These are phyloP conservation scores for Grantiella picta DNA, from an alignment of 2,113 vertebrate species.

Conservation along the genomic window DNA sequence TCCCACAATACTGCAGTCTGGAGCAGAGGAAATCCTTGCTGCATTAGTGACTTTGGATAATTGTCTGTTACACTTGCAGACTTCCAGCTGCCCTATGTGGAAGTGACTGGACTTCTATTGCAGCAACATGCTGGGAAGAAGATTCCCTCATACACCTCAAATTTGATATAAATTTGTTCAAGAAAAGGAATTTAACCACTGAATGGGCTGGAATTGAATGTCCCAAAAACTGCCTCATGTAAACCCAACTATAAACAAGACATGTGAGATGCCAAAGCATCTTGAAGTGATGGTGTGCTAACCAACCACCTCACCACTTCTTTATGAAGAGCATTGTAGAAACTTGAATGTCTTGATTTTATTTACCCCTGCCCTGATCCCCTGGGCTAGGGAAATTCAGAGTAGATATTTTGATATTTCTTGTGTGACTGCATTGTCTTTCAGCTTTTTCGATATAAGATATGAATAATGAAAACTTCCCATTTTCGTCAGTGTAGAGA, in stretches of 20 bases:
- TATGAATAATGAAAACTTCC: not conserved
- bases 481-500: not conserved
- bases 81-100: not conserved
- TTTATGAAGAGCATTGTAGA: not conserved
- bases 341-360: not conserved
- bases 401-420: not conserved
- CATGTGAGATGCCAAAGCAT: not conserved
- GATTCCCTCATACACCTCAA: not conserved
- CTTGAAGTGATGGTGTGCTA: not conserved
- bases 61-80: not conserved
- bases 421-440: not conserved
- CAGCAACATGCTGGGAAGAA: not conserved
- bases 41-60: not conserved
- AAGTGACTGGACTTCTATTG: not conserved
- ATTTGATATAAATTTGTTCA: not conserved
- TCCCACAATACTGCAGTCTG: accelerated
- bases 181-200: not conserved
- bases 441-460: not conserved
- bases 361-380: not conserved
- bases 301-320: not conserved
- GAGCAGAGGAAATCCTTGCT: not conserved
- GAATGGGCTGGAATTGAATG: not conserved
- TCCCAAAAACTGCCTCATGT: not conserved
- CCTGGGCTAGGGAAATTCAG: not conserved
- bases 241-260: not conserved